phyloP scores from a whole-genome alignment of 2,113 vertebrate species.

The Dicentrarchus labrax region DNA sequence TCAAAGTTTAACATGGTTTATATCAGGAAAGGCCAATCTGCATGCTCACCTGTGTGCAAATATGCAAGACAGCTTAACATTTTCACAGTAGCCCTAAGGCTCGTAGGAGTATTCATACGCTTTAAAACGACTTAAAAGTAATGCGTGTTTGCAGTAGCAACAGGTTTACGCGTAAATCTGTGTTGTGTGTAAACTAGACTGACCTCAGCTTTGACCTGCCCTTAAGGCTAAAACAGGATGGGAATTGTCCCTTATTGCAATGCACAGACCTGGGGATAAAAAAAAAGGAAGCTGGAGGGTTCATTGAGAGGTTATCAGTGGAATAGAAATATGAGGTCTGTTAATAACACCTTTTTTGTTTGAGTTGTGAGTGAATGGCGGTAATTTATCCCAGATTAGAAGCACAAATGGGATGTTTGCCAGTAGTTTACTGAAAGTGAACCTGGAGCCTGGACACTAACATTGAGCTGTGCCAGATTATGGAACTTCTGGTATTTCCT shows the following conservation, averaged over 20 bases:
- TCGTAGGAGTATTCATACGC: not conserved
- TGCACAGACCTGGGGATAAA: slow-evolving; percentile 2
- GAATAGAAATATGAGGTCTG: slow-evolving; percentile 33
- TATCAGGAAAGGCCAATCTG: not conserved
- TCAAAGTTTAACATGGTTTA: not conserved
- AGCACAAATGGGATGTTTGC: slow-evolving; percentile 9
- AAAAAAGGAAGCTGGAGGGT: slow-evolving; percentile 34
- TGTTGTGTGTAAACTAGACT: slow-evolving; percentile 51
- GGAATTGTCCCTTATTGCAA: not conserved
- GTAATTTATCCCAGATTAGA: slow-evolving; percentile 37
- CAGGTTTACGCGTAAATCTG: not conserved
- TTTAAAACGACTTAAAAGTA: not conserved
- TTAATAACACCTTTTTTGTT: slow-evolving; percentile 41
- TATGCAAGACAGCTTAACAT: not conserved
- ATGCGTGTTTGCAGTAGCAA: slow-evolving; percentile 40
- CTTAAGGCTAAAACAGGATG: not conserved
- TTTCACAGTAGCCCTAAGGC: not conserved
- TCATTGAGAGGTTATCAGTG: slow-evolving; percentile 23
- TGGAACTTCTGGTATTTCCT: slow-evolving; percentile 10
- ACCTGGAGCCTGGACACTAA: slow-evolving; percentile 1
- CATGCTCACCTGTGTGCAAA: slow-evolving; percentile 4
- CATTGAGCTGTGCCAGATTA: not conserved
- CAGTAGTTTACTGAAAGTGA: slow-evolving; percentile 28
- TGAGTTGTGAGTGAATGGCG: slow-evolving; percentile 1
- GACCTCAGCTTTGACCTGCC: slow-evolving; percentile 12